Base-by-base conservation (phyloP, 2,888 invertebrate genomes). In the Epirrhoe alternata region DNA sequence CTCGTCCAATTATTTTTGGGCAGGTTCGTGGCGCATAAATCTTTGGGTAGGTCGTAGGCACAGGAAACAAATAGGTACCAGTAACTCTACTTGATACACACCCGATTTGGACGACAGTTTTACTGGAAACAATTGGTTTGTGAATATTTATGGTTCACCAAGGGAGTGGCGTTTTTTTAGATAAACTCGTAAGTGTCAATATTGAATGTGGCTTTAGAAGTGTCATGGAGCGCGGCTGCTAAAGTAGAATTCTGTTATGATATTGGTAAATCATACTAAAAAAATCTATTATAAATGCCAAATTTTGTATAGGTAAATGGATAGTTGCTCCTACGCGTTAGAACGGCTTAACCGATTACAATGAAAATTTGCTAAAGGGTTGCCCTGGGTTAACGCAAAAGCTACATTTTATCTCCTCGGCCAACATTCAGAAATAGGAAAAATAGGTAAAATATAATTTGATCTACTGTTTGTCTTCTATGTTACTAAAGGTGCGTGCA, bases 1-100 rank as follows among this genome's bases (percentile, higher is more conserved):
- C 86, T 86, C 84, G 85, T 88, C 90, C 91, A 92, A 92, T 92
- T 92, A 92, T 92, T 92, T 91, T 88, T 84, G 86, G 89, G 87
- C 87, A 86, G 84, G 89, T 86, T 89, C 86, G 86, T 86, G 83
- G 80, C 77, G 84, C 85, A 90, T 88, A 87, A 89, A 89, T 89
- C 89, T 87, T 85, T 24, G 80, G 78, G 75, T 72, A 76, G 74
- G 73, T 70, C 75, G 66, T 66, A 68, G 35, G 61, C 68, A 68
- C 68, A 68, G 53, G 50, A 68, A 68, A 68, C 53, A 64, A 61
- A 64, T 68, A 68, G 64, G 66, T 38, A 57, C 57, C 64, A 68
- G 68, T 68, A 68, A 64, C 68, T 68, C 57, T 45, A 64, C 56
- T 64, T 64, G 61, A 61, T 69, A 76, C 74, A 70, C 81, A 84